A percentile compares a stretch with the other conserved stretches of the same genome.
phyloP scores from a whole-genome alignment of 2,113 vertebrate genomes.

The Laticauda laticaudata region DNA sequence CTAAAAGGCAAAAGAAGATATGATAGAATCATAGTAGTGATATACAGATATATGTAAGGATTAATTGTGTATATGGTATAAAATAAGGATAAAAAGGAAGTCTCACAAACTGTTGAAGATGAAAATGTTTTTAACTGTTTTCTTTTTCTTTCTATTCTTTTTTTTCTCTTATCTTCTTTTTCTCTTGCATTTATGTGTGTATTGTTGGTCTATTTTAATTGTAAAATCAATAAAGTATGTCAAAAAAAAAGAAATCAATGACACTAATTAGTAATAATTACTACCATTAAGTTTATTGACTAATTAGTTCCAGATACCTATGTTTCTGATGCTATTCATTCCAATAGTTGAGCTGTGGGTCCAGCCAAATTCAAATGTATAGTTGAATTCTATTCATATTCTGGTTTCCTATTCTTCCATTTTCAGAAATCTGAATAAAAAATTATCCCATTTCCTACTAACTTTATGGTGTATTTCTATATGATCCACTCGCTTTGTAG shows the following conservation, averaged over 20 bases:
- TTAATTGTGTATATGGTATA: no score
- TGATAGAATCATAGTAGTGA: no score
- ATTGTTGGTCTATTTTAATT: no score
- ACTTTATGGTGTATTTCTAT: not conserved
- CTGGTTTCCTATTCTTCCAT: not conserved
- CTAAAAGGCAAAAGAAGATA: no score
- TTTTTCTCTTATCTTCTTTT: no score
- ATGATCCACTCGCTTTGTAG: not conserved
- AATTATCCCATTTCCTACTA: not conserved
- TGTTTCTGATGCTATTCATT: not conserved
- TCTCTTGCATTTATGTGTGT: no score
- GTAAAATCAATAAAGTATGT: no score
- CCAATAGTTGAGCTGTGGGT: not conserved
- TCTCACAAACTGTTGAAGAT: no score
- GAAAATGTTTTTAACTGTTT: no score
- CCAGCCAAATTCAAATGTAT: not conserved
- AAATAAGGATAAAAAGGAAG: no score
- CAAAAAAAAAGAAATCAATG: not conserved
- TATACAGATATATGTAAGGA: no score
- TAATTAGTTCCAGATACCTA: not conserved
- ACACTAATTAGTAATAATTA: not conserved
- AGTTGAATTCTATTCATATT: not conserved
- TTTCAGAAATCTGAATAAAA: not conserved
- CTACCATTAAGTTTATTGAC: not conserved
- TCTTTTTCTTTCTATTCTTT: no score